Conservation (phyloP, 2,113 vertebrate species). For the Rhinolophus sinicus region DNA sequence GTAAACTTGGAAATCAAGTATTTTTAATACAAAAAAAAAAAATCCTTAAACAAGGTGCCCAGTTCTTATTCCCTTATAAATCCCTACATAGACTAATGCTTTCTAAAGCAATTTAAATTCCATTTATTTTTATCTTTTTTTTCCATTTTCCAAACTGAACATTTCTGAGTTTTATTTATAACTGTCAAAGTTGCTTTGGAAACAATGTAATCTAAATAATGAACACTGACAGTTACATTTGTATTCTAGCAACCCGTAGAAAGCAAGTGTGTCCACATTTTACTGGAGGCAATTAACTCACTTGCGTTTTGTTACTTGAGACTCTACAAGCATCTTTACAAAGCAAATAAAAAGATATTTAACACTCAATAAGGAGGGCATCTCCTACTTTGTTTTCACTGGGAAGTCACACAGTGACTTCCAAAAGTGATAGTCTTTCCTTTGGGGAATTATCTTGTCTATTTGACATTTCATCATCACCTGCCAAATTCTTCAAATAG, state of each 20-base stretch:
- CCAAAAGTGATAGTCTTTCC: conserved; percentile 14
- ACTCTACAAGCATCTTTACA: conserved; percentile 35
- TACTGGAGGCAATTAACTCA: conserved; percentile 7
- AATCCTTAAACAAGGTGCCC: conserved; percentile 45
- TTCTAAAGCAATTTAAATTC: conserved; percentile 71
- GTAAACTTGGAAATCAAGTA: conserved; percentile 67
- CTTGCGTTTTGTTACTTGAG: neutral
- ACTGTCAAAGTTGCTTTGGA: conserved; percentile 67
- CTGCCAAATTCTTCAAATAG: conserved; percentile 53
- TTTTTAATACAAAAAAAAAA: conserved; percentile 57
- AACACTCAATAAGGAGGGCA: neutral
- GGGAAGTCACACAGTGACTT: neutral
- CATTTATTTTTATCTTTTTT: conserved; percentile 76
- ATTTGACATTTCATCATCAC: conserved; percentile 33
- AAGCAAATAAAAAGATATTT: conserved; percentile 12
- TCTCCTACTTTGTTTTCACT: neutral
- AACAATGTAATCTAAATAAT: conserved; percentile 68
- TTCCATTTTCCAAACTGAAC: conserved; percentile 58
- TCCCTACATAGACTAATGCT: conserved; percentile 58
- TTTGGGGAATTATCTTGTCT: conserved; percentile 26
- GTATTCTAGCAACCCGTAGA: conserved; percentile 52
- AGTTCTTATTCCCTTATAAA: conserved; percentile 60
- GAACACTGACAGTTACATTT: conserved; percentile 53
- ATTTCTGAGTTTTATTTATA: conserved; percentile 70
- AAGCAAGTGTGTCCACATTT: conserved; percentile 6